phyloP scores from a whole-genome alignment of 2,797 vertebrate genomes.

The Phyllotis vaccarum region DNA sequence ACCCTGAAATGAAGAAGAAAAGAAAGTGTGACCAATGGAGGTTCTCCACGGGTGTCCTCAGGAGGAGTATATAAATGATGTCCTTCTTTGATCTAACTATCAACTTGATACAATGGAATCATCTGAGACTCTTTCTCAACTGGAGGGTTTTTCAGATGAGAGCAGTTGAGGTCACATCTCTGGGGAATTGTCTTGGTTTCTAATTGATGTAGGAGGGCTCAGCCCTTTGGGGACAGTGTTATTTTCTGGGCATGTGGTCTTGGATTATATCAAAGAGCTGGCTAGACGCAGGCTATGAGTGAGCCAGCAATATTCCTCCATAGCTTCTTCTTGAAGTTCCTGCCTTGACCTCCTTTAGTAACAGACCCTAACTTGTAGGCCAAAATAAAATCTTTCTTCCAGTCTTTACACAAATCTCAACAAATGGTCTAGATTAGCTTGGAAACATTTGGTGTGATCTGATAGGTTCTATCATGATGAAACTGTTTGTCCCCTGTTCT shows the following conservation, averaged over 20 bases:
- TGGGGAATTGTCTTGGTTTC: too few species aligned
- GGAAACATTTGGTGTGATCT: not conserved
- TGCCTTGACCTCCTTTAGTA: not conserved
- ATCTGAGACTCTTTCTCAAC: not conserved
- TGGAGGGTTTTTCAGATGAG: too few species aligned
- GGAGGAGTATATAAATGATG: not conserved
- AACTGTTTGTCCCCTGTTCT: not conserved
- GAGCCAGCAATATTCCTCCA: not conserved
- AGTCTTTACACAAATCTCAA: not conserved
- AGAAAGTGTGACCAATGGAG: not conserved
- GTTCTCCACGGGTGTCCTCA: not conserved
- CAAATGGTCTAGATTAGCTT: not conserved
- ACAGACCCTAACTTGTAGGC: not conserved
- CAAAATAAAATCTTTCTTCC: not conserved
- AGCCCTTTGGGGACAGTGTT: not conserved
- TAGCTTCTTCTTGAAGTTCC: not conserved
- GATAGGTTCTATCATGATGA: not conserved
- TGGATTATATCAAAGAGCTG: not conserved
- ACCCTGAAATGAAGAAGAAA: not conserved
- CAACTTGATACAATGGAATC: not conserved
- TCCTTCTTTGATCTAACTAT: not conserved
- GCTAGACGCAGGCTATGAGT: not conserved
- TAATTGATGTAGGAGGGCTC: too few species aligned
- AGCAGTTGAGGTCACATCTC: too few species aligned
- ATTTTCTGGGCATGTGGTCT: not conserved